Conservation (phyloP, 2,797 vertebrate genomes). For the Rhinogobio ventralis region DNA sequence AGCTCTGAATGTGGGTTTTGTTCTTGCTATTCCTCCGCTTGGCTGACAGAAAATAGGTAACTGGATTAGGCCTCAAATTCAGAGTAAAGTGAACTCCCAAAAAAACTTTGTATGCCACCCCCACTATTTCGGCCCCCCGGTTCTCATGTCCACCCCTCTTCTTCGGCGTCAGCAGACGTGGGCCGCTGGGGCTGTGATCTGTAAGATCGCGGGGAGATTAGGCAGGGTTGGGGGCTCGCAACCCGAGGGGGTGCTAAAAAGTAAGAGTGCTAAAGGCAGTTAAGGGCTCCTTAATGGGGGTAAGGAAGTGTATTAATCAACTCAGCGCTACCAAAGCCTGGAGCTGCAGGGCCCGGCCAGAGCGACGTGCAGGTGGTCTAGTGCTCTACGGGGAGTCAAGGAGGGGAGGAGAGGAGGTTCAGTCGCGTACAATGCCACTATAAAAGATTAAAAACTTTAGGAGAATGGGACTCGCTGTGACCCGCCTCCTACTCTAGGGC, state of each 20-base stretch:
- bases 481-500: slow-evolving; percentile 62
- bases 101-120: slow-evolving; percentile 80
- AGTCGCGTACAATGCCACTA: slow-evolving; percentile 58
- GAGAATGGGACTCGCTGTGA: slow-evolving; percentile 58
- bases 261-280: slow-evolving; percentile 84
- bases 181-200: slow-evolving; percentile 77
- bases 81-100: slow-evolving; percentile 85
- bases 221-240: slow-evolving; percentile 80
- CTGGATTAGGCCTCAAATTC: slow-evolving; percentile 88
- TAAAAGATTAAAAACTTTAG: slow-evolving; percentile 65
- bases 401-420: slow-evolving; percentile 61
- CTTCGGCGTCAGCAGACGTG: slow-evolving; percentile 74
- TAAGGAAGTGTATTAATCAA: slow-evolving; percentile 86
- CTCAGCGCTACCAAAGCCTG: slow-evolving; percentile 75
- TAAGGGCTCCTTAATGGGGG: slow-evolving; percentile 87
- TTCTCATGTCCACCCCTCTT: slow-evolving; percentile 64
- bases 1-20: slow-evolving; percentile 86
- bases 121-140: slow-evolving; percentile 63
- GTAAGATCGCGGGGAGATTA: slow-evolving; percentile 76
- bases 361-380: slow-evolving; percentile 66
- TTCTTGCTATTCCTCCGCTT: slow-evolving; percentile 86
- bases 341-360: slow-evolving; percentile 44
- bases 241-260: slow-evolving; percentile 76
- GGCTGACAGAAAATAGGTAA: slow-evolving; percentile 89
- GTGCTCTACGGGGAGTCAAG: slow-evolving; percentile 58